Percentiles rank a stretch among this genome's conserved stretches.
Evolutionary conservation across 2,113 vertebrate species (phyloP).

Genomic region (Phoenicopterus ruber): DNA sequence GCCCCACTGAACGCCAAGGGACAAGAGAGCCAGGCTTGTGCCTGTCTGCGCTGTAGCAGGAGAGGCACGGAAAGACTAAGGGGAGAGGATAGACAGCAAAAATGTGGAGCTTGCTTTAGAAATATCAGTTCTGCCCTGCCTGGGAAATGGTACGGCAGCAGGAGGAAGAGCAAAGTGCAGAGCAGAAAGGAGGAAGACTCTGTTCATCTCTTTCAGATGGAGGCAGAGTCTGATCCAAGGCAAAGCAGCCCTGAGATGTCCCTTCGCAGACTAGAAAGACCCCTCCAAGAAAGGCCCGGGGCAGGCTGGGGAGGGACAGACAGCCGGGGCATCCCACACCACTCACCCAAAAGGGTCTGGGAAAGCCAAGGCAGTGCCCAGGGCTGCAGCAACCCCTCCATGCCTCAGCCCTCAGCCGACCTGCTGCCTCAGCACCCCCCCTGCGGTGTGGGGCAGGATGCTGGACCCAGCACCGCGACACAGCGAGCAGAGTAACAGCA

Average conservation of each 20-base stretch:
- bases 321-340: neutral
- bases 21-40: neutral
- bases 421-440: neutral
- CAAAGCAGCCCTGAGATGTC: neutral
- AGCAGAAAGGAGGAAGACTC: neutral
- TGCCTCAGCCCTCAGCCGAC: neutral
- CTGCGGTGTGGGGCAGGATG: neutral
- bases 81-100: neutral
- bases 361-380: neutral
- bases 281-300: neutral
- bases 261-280: neutral
- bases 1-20: accelerated
- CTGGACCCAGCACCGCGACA: neutral
- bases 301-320: neutral
- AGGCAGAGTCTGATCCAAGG: neutral
- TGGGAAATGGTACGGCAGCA: neutral
- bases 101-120: neutral
- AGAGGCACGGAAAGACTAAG: neutral
- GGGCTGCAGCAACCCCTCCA: neutral
- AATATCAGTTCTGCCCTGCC: neutral
- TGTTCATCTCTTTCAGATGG: neutral
- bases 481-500: neutral
- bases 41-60: neutral
- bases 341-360: neutral
- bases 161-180: neutral